phyloP scores from a whole-genome alignment of 2,113 vertebrate genomes.

The Opisthocomus hoazin region DNA sequence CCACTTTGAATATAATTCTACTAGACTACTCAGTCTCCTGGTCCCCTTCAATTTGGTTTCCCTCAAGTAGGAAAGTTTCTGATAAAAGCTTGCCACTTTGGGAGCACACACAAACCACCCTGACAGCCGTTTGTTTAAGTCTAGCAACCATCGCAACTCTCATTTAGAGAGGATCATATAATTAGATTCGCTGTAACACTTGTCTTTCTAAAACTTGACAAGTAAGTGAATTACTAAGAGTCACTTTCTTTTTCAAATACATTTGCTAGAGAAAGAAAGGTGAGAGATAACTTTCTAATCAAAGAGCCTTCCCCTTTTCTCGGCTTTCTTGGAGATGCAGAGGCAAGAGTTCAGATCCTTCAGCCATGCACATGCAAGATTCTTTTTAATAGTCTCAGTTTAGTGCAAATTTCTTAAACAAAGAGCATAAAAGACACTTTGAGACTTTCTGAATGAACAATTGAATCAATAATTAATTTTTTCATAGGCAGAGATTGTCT shows the following conservation, averaged over 20 bases:
- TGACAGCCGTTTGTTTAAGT: neutral
- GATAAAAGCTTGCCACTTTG: neutral
- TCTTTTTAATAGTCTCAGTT: neutral
- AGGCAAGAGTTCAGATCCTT: neutral
- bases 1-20: neutral
- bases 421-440: neutral
- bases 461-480: neutral
- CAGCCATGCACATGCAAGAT: neutral
- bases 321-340: neutral
- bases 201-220: neutral
- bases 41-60: neutral
- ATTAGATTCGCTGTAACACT: neutral
- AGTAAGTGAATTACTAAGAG: neutral
- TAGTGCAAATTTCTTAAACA: neutral
- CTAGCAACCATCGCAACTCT: neutral
- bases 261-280: neutral
- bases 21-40: neutral
- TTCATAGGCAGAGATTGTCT: neutral
- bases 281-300: neutral
- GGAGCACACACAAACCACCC: neutral
- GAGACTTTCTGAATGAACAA: conserved; percentile 7
- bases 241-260: neutral
- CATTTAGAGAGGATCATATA: neutral
- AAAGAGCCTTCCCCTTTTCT: neutral
- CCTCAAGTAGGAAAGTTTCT: neutral